phyloP scores from a whole-genome alignment of 2,888 invertebrate genomes.

The Drosophila meridionalis region DNA sequence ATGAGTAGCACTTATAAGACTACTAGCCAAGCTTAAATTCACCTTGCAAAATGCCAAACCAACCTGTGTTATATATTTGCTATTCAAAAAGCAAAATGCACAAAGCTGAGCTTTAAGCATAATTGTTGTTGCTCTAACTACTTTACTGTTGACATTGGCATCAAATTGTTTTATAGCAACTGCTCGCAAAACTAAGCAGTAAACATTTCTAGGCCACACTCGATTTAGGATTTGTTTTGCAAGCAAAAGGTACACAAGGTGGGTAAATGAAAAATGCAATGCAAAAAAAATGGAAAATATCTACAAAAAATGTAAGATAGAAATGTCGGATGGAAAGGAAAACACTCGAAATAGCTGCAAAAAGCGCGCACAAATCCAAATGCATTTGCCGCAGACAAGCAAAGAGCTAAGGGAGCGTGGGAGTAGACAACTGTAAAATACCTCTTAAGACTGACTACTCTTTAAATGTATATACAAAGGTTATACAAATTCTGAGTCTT shows the following conservation, averaged over 20 bases:
- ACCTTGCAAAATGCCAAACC: neutral
- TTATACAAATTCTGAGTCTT: no score
- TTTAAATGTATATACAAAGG: neutral
- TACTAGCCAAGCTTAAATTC: neutral
- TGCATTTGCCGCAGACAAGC: constrained; percentile 20
- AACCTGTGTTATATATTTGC: constrained; percentile 1
- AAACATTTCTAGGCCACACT: constrained; percentile 39
- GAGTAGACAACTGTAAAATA: neutral
- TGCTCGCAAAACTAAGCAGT: constrained; percentile 32
- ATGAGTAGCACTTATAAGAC: neutral
- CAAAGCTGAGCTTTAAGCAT: neutral
- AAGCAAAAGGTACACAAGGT: constrained; percentile 24
- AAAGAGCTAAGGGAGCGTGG: neutral
- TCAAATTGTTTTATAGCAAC: constrained; percentile 39
- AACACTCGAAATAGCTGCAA: constrained; percentile 12
- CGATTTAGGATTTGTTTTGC: constrained; percentile 24
- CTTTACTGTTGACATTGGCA: constrained; percentile 39
- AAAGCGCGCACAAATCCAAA: constrained; percentile 25
- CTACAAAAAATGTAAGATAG: constrained; percentile 2
- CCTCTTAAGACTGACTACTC: neutral
- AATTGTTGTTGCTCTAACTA: neutral
- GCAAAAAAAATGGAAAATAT: neutral
- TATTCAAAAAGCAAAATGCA: neutral
- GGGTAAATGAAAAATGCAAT: constrained; percentile 8
- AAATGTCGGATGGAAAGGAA: constrained; percentile 10